Percentiles rank a stretch among this genome's conserved stretches.
These are phyloP conservation scores for Podarcis siculus DNA, from an alignment of 2,797 vertebrate genomes.

Conservation along the genomic window DNA sequence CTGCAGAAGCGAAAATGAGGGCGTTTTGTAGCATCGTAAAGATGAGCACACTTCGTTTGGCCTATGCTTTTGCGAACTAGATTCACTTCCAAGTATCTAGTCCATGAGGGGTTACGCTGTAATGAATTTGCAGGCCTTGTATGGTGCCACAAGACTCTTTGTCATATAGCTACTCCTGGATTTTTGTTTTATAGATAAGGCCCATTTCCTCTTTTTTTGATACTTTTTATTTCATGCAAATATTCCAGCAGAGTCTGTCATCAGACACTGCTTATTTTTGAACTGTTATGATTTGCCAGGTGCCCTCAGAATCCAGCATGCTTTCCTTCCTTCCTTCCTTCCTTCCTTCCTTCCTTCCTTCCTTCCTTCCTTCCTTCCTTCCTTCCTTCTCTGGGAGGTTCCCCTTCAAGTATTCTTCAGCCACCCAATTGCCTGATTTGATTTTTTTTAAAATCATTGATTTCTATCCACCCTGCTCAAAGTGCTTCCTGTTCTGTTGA, in stretches of 20 bases:
- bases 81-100: background rate
- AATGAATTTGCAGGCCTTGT: background rate
- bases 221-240: background rate
- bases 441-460: too few relatives aligned
- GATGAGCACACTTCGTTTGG: background rate
- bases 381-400: too few relatives aligned
- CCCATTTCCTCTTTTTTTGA: too few relatives aligned
- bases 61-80: too few relatives aligned
- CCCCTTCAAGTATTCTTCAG: too few relatives aligned
- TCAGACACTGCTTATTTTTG: background rate
- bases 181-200: too few relatives aligned
- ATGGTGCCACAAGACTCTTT: background rate
- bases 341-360: too few relatives aligned
- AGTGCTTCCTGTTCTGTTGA: background rate
- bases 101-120: background rate
- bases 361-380: too few relatives aligned
- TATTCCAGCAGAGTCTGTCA: background rate
- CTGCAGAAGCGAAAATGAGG: background rate
- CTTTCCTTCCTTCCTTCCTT: too few relatives aligned
- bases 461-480: background rate
- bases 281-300: too few relatives aligned
- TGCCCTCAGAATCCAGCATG: too few relatives aligned
- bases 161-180: background rate
- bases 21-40: background rate
- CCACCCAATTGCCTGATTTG: too few relatives aligned